Conservation (phyloP, 1,140 invertebrate genomes). For the Drosophila setifemur region DNA sequence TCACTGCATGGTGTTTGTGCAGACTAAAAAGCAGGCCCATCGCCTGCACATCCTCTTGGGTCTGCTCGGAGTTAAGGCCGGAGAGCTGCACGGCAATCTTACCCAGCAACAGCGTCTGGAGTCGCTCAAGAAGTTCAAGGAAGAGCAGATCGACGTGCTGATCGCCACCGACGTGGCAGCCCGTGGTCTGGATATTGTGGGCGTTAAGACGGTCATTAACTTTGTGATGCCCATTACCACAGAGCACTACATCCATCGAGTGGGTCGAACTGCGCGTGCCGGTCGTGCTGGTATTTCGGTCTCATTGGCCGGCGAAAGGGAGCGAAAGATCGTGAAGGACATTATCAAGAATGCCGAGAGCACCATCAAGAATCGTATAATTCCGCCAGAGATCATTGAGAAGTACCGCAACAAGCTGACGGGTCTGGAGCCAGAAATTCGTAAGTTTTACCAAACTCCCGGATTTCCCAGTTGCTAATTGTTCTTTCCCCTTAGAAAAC, state of each 20-base stretch:
- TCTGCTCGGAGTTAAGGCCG: constrained; percentile 92
- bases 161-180: constrained; percentile 98
- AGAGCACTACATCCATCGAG: constrained; percentile 97
- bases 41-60: constrained; percentile 95
- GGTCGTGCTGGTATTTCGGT: constrained; percentile 95
- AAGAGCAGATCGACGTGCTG: constrained; percentile 94
- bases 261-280: constrained; percentile 97
- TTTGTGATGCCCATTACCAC: constrained; percentile 96
- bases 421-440: constrained; percentile 89
- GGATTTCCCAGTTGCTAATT: neutral
- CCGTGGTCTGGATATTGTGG: constrained; percentile 97
- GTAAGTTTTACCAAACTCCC: constrained; percentile 64
- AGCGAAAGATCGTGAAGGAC: constrained; percentile 94
- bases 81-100: constrained; percentile 97
- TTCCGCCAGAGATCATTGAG: constrained; percentile 93
- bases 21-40: constrained; percentile 97
- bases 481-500: constrained; percentile 82
- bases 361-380: constrained; percentile 93
- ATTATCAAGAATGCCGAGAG: constrained; percentile 93
- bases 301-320: constrained; percentile 95
- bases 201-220: constrained; percentile 98
- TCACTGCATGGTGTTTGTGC: constrained; percentile 96
- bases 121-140: constrained; percentile 94
- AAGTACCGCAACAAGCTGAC: constrained; percentile 92
- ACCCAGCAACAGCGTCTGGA: constrained; percentile 96